Base-by-base conservation (phyloP, 35 echinoderm and acorn worm species). In the Hemicentrotus pulcherrimus region DNA sequence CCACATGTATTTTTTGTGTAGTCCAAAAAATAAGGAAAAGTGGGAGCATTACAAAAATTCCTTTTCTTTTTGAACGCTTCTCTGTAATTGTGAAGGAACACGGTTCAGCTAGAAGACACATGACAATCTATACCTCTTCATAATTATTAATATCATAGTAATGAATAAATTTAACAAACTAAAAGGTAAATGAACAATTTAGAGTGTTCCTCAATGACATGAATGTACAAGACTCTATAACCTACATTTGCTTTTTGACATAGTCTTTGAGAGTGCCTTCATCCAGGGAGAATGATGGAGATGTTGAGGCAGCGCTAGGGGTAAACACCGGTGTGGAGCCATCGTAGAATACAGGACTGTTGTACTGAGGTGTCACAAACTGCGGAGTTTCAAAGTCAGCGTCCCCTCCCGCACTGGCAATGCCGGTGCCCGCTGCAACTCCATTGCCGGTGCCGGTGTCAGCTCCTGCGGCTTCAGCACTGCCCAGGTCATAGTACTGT, bases 181-280 rank as follows among this genome's bases (percentile, higher is more conserved):
- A 3, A 41, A 1, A 41, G 35, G 3, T 41, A 41, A 41, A 41
- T 41, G 35, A 41, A 41, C 35, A 41, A 41, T 41, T 41, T 41
- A 41, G 35, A 41, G 35, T 41, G 35, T 41, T 41, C 35, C 35
- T 41, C 35, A 41, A 41, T 41, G 35, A 41, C 35, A 41, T 41
- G 35, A 41, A 41, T 41, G 35, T 41, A 41, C 35, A 41, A 41
- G 35, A 41, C 35, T 41, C 35, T 9, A 48, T 10, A 78, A 96
- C 98, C 96, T 94, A 98, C 97, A 99, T 98, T 85, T 99, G 98
- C 31, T 99, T 99, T 88, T 97, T 97, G 91, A 99, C 97, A 78
- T 99, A 98, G 93, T 98, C 97, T 52, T 95, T 97, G 15, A 99
- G 92, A 7, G 98, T 99, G 13, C 94, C 86, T 35, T 99, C 97